These are phyloP conservation scores for Anthopleura sola DNA, from an alignment of 64 coral and sea anemone species.

Conservation along the genomic window DNA sequence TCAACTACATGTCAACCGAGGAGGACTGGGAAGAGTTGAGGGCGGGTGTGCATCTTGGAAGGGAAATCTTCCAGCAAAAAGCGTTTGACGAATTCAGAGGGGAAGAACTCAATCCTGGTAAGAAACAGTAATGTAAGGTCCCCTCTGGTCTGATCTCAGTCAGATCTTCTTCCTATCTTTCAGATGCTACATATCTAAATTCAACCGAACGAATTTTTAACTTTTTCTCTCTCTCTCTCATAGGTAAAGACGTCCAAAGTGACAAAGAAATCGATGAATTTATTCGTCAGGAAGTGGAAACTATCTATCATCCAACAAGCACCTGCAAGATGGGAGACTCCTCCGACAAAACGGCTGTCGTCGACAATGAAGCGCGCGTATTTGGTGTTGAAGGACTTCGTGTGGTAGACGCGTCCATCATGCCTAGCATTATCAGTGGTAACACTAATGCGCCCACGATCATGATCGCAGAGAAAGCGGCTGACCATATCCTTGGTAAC, in stretches of 20 bases:
- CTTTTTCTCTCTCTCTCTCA: no score
- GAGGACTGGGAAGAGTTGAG: slow-evolving; percentile 79
- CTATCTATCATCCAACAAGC: slow-evolving; percentile 71
- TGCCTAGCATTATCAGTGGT: slow-evolving; percentile 77
- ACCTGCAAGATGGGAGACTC: slow-evolving; percentile 76
- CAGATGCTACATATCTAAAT: no score
- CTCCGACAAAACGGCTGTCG: slow-evolving; percentile 63
- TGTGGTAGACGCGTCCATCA: slow-evolving; percentile 70
- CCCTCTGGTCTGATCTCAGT: no score
- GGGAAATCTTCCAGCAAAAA: slow-evolving; percentile 85
- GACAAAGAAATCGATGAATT: slow-evolving; percentile 76
- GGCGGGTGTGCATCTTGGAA: slow-evolving; percentile 55
- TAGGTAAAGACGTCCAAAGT: slow-evolving; percentile 56
- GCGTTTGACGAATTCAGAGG: slow-evolving; percentile 83
- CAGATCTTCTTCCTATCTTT: no score
- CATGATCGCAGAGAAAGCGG: slow-evolving; percentile 77
- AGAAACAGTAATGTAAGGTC: no score
- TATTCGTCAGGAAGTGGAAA: slow-evolving; percentile 47
- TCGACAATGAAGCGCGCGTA: slow-evolving; percentile 53
- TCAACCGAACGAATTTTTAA: no score
- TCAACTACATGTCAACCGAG: slow-evolving; percentile 85
- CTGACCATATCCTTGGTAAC: slow-evolving; percentile 58
- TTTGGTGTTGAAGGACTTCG: slow-evolving; percentile 54
- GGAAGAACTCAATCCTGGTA: slow-evolving; percentile 78
- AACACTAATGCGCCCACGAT: slow-evolving; percentile 78